phyloP scores from a whole-genome alignment of 2,888 invertebrate species.

The Plebejus melissa region DNA sequence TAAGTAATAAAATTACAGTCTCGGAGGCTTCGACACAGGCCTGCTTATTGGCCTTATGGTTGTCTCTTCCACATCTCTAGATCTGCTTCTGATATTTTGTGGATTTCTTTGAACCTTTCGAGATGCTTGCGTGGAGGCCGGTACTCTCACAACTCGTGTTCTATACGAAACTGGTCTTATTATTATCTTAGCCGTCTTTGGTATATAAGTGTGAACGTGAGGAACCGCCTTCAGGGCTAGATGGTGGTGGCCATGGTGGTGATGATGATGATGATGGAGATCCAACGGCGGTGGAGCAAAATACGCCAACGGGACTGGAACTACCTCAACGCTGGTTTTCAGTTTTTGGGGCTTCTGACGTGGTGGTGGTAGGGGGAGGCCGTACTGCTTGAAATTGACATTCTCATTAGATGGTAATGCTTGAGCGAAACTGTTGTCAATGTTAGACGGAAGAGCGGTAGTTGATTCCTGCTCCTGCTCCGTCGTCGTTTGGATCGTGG shows the following conservation, averaged over 20 bases:
- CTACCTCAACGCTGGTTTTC: constrained; percentile 64
- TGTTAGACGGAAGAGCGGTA: constrained; percentile 56
- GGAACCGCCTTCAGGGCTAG: constrained; percentile 38
- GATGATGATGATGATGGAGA: constrained; percentile 46
- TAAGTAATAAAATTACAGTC: constrained; percentile 43
- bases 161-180: constrained; percentile 54
- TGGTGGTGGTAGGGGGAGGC: constrained; percentile 44
- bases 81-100: constrained; percentile 43
- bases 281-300: constrained; percentile 64
- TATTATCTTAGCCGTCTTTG: constrained; percentile 56
- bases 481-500: constrained; percentile 46
- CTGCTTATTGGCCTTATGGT: constrained; percentile 55
- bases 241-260: constrained; percentile 37
- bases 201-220: constrained; percentile 58
- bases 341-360: constrained; percentile 51
- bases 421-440: constrained; percentile 60
- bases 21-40: constrained; percentile 56
- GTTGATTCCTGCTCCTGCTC: constrained; percentile 50
- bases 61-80: constrained; percentile 57
- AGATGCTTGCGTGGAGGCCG: constrained; percentile 45
- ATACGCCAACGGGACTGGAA: constrained; percentile 64
- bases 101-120: constrained; percentile 39
- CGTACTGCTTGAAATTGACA: constrained; percentile 54
- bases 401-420: constrained; percentile 60
- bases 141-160: constrained; percentile 44